Evolutionary conservation across 2,113 vertebrate genomes (phyloP).

Genomic region (Tapirus terrestris): DNA sequence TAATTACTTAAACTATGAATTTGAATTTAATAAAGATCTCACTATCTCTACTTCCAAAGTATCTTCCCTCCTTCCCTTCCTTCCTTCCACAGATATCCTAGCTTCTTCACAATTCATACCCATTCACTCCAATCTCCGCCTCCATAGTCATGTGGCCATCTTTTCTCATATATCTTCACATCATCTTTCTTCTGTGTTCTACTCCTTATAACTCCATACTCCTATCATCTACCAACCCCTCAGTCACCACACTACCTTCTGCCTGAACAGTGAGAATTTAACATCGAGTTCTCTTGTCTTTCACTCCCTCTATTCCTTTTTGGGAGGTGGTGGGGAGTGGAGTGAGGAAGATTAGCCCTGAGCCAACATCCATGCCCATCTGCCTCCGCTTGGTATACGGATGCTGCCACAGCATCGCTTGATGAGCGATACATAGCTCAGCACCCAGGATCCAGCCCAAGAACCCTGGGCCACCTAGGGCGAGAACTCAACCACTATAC

Average conservation of each 20-base stretch:
- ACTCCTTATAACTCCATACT: neutral
- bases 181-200: neutral
- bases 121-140: neutral
- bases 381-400: too few species aligned
- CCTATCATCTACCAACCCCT: neutral
- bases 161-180: neutral
- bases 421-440: too few species aligned
- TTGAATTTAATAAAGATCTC: neutral
- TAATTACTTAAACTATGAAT: slow-evolving; percentile 6
- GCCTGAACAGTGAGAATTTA: neutral
- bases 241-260: neutral
- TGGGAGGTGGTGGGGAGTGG: too few species aligned
- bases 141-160: neutral
- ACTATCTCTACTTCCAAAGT: neutral
- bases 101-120: neutral
- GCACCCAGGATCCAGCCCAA: too few species aligned
- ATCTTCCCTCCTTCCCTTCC: neutral
- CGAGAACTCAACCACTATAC: too few species aligned
- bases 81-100: neutral
- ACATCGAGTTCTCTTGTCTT: neutral
- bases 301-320: neutral
- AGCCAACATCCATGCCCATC: too few species aligned
- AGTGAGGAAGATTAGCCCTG: too few species aligned
- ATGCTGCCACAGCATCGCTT: too few species aligned
- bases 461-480: too few species aligned